Evolutionary conservation across 2,888 invertebrate genomes (phyloP).

Genomic region (Melanostoma mellinum): DNA sequence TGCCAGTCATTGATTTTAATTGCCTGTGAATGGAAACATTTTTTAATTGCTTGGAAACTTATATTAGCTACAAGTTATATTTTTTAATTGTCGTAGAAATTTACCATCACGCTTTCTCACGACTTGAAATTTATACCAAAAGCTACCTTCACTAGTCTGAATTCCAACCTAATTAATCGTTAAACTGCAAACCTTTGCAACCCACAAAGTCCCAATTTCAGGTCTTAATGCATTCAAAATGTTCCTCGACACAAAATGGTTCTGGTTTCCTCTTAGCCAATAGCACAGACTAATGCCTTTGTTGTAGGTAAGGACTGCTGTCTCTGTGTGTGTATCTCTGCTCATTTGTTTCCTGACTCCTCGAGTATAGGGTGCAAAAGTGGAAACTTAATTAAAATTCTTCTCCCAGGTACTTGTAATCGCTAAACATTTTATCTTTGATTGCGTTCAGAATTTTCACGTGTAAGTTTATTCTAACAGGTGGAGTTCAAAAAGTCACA

Average conservation of each 20-base stretch:
- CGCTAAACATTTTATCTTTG: slow-evolving; percentile 48
- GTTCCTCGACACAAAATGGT: slow-evolving; percentile 24
- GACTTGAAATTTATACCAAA: too few relatives aligned
- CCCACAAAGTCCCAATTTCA: slow-evolving; percentile 48
- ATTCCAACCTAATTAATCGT: slow-evolving; percentile 35
- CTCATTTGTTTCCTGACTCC: neutral
- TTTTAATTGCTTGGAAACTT: too few relatives aligned
- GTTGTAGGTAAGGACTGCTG: neutral
- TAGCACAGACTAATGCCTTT: slow-evolving; percentile 1
- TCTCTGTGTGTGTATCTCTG: neutral
- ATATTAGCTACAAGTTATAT: too few relatives aligned
- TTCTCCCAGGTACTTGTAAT: slow-evolving; percentile 41
- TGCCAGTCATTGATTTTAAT: too few relatives aligned
- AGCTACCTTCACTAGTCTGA: neutral
- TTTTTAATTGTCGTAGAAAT: too few relatives aligned
- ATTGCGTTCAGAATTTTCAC: slow-evolving; percentile 52
- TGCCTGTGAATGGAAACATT: too few relatives aligned
- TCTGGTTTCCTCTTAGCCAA: slow-evolving; percentile 2
- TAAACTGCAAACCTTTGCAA: slow-evolving; percentile 6
- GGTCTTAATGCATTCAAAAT: slow-evolving; percentile 43
- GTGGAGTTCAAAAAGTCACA: slow-evolving; percentile 57
- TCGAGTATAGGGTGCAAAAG: slow-evolving; percentile 10
- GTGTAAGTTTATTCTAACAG: slow-evolving; percentile 49
- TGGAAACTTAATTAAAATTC: slow-evolving; percentile 67
- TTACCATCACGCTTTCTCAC: too few relatives aligned